Evolutionary conservation across 2,888 invertebrate species (phyloP).

Genomic region (Camponotus fellah): DNA sequence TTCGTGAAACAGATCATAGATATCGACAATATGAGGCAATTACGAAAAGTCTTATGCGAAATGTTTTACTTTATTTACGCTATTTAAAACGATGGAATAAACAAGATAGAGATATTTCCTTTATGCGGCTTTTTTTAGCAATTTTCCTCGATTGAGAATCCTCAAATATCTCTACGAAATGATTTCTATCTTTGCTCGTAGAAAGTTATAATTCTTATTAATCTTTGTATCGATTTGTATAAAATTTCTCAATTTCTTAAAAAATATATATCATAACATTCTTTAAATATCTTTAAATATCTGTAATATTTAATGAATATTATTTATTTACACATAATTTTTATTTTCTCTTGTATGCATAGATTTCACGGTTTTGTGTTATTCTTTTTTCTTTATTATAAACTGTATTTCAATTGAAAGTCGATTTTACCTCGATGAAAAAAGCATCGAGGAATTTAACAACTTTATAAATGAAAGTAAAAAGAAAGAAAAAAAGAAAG

Average conservation of each 20-base stretch:
- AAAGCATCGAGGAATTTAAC: too few relatives aligned
- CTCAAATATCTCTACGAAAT: not conserved
- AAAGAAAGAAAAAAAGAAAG: too few relatives aligned
- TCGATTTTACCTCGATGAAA: too few relatives aligned
- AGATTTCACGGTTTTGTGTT: too few relatives aligned
- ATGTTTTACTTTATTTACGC: constrained; percentile 7
- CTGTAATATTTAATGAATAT: not conserved
- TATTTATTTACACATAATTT: not conserved
- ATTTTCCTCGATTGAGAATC: not conserved
- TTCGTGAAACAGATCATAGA: constrained; percentile 16
- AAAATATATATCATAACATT: not conserved
- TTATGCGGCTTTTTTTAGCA: not conserved
- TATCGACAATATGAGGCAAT: not conserved
- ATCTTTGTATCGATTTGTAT: not conserved
- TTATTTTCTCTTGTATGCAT: not conserved
- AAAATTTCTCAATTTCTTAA: not conserved
- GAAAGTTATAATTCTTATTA: not conserved
- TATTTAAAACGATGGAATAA: not conserved
- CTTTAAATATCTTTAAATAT: not conserved
- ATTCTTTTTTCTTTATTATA: too few relatives aligned
- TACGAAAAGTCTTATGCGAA: not conserved
- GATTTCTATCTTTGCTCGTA: not conserved
- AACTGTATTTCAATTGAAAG: too few relatives aligned
- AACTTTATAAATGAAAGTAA: too few relatives aligned
- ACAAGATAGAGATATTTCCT: not conserved